Evolutionary conservation across 2,888 invertebrate species (phyloP).

Genomic region (Drosophila fulvimacula): DNA sequence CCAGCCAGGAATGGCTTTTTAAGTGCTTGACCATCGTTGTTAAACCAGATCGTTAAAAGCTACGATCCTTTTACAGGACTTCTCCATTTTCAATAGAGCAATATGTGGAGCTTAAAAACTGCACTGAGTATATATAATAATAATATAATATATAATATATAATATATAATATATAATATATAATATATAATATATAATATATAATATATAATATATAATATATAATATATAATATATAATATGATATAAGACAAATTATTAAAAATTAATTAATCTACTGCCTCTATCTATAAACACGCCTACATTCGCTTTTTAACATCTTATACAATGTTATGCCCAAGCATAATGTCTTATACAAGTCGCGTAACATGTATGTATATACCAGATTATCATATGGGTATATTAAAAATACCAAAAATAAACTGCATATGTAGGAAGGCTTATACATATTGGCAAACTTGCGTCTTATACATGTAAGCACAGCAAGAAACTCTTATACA

Average conservation of each 20-base stretch:
- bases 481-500: neutral
- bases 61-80: conserved; percentile 50
- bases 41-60: conserved; percentile 56
- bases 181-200: too few relatives aligned
- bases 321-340: neutral
- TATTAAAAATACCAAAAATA: neutral
- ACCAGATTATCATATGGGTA: too few relatives aligned
- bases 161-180: too few relatives aligned
- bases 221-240: too few relatives aligned
- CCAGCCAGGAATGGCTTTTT: conserved; percentile 34
- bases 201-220: too few relatives aligned
- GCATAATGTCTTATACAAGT: neutral
- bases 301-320: neutral
- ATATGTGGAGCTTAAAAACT: conserved; percentile 43
- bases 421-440: neutral
- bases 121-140: too few relatives aligned
- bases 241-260: too few relatives aligned
- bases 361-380: neutral
- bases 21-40: conserved; percentile 59
- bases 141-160: neutral
- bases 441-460: neutral
- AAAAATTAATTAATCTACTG: too few relatives aligned
- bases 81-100: conserved; percentile 55
- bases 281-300: too few relatives aligned
- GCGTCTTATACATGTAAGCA: neutral